Percentiles rank a stretch among this genome's conserved stretches.
Evolutionary conservation across 2,797 vertebrate species (phyloP).

Genomic region (Odontamblyopus lacepedii): DNA sequence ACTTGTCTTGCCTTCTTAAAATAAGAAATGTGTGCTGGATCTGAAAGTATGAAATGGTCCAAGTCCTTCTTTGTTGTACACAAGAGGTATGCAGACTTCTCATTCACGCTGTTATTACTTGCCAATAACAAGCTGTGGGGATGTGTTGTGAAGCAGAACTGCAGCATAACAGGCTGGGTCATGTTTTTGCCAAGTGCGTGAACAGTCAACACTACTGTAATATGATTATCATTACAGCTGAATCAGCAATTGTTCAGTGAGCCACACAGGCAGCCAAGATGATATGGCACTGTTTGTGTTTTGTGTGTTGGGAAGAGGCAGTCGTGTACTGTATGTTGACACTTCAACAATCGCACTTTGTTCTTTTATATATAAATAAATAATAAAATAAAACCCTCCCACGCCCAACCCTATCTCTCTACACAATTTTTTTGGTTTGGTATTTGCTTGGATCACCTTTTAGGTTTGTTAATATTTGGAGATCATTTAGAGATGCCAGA

Average conservation of each 20-base stretch:
- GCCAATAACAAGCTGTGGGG: not conserved
- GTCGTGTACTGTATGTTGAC: not conserved
- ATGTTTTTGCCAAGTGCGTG: constrained; percentile 28
- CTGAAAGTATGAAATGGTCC: not conserved
- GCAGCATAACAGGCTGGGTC: constrained; percentile 27
- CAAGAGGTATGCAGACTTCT: not conserved
- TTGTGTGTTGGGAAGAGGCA: not conserved
- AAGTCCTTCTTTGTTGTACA: not conserved
- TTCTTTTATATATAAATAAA: too few species aligned
- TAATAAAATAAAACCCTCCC: too few species aligned
- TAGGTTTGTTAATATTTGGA: too few species aligned
- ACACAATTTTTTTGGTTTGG: too few species aligned
- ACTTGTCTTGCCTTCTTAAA: too few species aligned
- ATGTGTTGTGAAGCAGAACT: constrained; percentile 3
- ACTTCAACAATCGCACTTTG: not conserved
- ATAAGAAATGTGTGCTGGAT: not conserved
- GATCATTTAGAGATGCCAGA: too few species aligned
- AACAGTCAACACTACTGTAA: constrained; percentile 49
- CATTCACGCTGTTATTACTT: not conserved
- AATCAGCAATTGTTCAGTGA: constrained; percentile 39
- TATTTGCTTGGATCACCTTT: too few species aligned
- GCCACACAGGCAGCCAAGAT: constrained; percentile 6
- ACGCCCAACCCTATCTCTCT: too few species aligned
- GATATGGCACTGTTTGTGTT: not conserved
- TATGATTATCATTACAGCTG: constrained; percentile 52